These are phyloP conservation scores for Drosophila helvetica DNA, from an alignment of 2,888 invertebrate species.

Conservation along the genomic window DNA sequence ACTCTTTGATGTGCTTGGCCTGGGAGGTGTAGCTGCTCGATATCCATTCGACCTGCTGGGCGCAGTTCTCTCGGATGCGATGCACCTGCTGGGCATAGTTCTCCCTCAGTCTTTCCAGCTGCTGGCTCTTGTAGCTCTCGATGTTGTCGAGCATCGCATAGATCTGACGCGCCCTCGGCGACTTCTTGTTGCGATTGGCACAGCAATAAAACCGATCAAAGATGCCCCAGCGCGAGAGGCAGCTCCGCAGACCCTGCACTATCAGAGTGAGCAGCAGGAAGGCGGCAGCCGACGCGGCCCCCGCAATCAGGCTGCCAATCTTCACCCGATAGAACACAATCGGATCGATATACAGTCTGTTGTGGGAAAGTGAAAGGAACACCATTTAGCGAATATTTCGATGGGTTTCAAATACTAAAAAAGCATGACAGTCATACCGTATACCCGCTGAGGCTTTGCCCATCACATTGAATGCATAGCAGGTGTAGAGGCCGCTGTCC, in stretches of 20 bases:
- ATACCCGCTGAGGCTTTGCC: constrained; percentile 91
- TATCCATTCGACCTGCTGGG: constrained; percentile 97
- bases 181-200: constrained; percentile 87
- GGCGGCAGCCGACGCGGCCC: constrained; percentile 90
- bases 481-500: constrained; percentile 94
- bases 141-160: constrained; percentile 95
- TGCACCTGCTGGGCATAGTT: constrained; percentile 97
- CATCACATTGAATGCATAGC: constrained; percentile 93
- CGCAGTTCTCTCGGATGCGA: constrained; percentile 96
- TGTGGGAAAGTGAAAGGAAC: background rate
- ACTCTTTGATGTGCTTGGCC: constrained; percentile 92
- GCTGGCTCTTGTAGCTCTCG: constrained; percentile 94
- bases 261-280: constrained; percentile 92
- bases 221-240: constrained; percentile 84
- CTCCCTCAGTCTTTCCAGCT: constrained; percentile 93
- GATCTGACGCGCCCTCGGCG: constrained; percentile 92
- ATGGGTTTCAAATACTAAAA: background rate
- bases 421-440: constrained; percentile 64
- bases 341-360: constrained; percentile 91
- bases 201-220: constrained; percentile 89
- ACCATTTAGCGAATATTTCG: background rate
- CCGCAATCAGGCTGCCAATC: constrained; percentile 92
- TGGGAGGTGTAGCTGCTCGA: constrained; percentile 95
- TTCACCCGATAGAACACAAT: constrained; percentile 92
- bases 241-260: constrained; percentile 89